These are phyloP conservation scores for Drosophila novamexicana DNA, from an alignment of 1,140 invertebrate species.

Conservation along the genomic window DNA sequence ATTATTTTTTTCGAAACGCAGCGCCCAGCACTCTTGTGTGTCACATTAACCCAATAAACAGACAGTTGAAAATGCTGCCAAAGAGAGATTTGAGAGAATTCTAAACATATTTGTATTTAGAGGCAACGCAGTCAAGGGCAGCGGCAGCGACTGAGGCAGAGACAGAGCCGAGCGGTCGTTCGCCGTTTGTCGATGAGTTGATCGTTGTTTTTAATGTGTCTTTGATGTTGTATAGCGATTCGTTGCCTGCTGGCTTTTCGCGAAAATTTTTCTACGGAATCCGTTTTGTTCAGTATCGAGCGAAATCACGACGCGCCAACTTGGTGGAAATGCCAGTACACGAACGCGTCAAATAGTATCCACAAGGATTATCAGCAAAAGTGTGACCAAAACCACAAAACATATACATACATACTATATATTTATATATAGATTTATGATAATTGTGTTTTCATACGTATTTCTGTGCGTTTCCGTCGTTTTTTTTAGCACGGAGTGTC, in stretches of 20 bases:
- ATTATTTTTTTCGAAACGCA: background rate
- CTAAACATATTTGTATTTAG: slow-evolving; percentile 18
- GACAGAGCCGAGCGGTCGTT: slow-evolving; percentile 44
- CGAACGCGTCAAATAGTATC: slow-evolving; percentile 25
- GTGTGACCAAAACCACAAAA: slow-evolving; percentile 47
- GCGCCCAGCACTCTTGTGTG: slow-evolving; percentile 42
- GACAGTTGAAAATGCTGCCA: slow-evolving; percentile 24
- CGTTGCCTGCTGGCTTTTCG: slow-evolving; percentile 30
- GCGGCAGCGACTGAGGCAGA: slow-evolving; percentile 1
- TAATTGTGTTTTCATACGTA: slow-evolving; percentile 22
- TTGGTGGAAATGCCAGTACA: slow-evolving; percentile 63
- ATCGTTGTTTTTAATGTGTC: slow-evolving; percentile 74
- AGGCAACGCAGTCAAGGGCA: slow-evolving; percentile 37
- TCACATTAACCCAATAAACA: slow-evolving; percentile 82
- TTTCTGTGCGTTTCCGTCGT: slow-evolving; percentile 11
- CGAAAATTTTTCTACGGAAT: slow-evolving; percentile 49
- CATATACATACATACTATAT: slow-evolving; percentile 19
- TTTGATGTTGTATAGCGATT: slow-evolving; percentile 60
- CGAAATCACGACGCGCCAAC: slow-evolving; percentile 79
- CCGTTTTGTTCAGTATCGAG: slow-evolving; percentile 64
- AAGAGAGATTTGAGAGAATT: slow-evolving; percentile 29
- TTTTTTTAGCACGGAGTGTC: slow-evolving; percentile 65
- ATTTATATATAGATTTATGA: background rate
- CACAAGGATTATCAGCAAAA: slow-evolving; percentile 57
- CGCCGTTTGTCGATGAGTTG: slow-evolving; percentile 59